Conservation (phyloP, 23 tunicate species). For the Styela clava region DNA sequence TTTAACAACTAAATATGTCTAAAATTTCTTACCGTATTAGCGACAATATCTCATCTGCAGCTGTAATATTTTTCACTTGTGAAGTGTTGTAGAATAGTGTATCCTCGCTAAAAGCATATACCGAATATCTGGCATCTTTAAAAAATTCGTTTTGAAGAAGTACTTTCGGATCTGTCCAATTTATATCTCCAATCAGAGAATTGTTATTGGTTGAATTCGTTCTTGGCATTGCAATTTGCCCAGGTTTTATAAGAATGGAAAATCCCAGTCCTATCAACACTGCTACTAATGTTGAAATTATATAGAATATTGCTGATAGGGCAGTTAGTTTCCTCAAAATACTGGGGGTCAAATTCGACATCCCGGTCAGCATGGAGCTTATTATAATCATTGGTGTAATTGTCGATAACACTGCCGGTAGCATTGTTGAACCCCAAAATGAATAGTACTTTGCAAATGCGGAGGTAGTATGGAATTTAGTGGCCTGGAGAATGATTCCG, state of each 20-base stretch:
- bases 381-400: conserved; percentile 13
- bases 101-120: background rate
- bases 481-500: conserved; percentile 27
- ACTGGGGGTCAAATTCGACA: conserved; percentile 3
- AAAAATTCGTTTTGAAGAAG: conserved; percentile 4
- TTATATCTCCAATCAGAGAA: background rate
- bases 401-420: conserved; percentile 20
- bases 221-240: background rate
- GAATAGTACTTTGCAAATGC: conserved; percentile 18
- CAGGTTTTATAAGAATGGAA: conserved; percentile 10
- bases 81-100: background rate
- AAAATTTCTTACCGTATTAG: conserved; percentile 5
- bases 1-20: too few species aligned
- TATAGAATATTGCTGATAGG: background rate
- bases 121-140: background rate
- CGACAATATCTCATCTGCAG: conserved; percentile 18
- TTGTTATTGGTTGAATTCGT: conserved; percentile 1
- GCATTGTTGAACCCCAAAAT: conserved; percentile 28
- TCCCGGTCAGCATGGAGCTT: conserved; percentile 26
- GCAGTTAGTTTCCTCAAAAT: background rate
- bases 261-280: conserved; percentile 1
- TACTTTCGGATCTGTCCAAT: background rate
- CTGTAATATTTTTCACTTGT: background rate
- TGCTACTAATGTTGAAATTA: background rate
- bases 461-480: background rate